Conservation (phyloP, 2,888 invertebrate species). For the Oithona nana region DNA sequence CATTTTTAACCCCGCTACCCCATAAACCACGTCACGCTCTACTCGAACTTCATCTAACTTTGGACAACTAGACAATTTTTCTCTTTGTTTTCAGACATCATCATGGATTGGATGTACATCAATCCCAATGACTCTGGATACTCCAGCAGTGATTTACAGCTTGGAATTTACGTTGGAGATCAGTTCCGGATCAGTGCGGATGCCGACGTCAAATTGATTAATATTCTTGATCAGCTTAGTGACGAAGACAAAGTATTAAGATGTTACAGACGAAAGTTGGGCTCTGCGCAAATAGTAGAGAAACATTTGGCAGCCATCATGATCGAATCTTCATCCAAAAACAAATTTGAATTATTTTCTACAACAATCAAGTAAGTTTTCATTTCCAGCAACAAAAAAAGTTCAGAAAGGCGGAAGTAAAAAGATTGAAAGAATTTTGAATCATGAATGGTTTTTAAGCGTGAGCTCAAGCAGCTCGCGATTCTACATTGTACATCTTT, state of each 20-base stretch:
- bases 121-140: background rate
- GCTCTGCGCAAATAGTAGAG: background rate
- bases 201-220: background rate
- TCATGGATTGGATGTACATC: constrained; percentile 9
- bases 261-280: background rate
- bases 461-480: too few species aligned
- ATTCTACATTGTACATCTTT: too few species aligned
- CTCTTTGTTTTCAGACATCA: too few species aligned
- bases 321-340: background rate
- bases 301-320: background rate
- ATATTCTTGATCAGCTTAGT: background rate
- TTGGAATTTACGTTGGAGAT: background rate
- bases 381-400: too few species aligned
- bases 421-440: too few species aligned
- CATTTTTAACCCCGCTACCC: too few species aligned
- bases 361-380: background rate
- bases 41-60: too few species aligned
- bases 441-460: too few species aligned
- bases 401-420: too few species aligned
- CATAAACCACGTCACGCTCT: too few species aligned
- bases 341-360: background rate
- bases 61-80: too few species aligned
- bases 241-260: background rate
- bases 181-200: background rate
- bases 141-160: background rate